These are phyloP conservation scores for Heliconius cydno DNA, from an alignment of 2,888 invertebrate genomes.

Conservation along the genomic window DNA sequence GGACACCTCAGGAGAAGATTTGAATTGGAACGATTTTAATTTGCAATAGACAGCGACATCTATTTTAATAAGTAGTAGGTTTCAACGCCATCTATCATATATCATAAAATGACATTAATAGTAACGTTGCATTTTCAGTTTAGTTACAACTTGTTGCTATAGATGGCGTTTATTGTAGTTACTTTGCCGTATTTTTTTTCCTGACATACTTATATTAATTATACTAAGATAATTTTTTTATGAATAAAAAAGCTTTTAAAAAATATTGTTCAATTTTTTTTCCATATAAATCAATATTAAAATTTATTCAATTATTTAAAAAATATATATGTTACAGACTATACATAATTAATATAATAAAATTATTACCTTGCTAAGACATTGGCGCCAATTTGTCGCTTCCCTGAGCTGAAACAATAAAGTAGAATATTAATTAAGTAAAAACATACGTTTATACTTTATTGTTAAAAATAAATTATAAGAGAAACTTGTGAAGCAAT, in stretches of 20 bases:
- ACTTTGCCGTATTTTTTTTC: neutral
- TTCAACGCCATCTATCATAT: conserved; percentile 57
- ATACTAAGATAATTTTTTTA: neutral
- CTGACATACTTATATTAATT: neutral
- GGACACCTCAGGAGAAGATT: conserved; percentile 47
- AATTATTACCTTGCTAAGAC: conserved; percentile 90
- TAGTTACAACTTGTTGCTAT: conserved; percentile 38
- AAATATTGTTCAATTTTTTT: neutral
- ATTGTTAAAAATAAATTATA: neutral
- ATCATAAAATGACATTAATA: neutral
- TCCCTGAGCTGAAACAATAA: conserved; percentile 87
- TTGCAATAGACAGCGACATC: conserved; percentile 55
- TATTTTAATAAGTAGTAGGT: conserved; percentile 38
- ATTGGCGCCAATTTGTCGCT: conserved; percentile 92
- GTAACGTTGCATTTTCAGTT: neutral
- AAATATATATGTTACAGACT: neutral
- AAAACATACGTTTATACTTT: neutral
- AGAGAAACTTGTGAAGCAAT: conserved; percentile 2
- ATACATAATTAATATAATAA: neutral
- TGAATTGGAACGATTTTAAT: conserved; percentile 38
- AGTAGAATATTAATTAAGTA: conserved; percentile 38
- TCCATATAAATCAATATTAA: neutral
- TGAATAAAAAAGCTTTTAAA: neutral
- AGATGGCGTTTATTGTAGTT: conserved; percentile 62
- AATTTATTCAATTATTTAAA: neutral